These are phyloP conservation scores for Rhabdomys dilectus DNA, from an alignment of 2,113 vertebrate genomes.

Conservation along the genomic window DNA sequence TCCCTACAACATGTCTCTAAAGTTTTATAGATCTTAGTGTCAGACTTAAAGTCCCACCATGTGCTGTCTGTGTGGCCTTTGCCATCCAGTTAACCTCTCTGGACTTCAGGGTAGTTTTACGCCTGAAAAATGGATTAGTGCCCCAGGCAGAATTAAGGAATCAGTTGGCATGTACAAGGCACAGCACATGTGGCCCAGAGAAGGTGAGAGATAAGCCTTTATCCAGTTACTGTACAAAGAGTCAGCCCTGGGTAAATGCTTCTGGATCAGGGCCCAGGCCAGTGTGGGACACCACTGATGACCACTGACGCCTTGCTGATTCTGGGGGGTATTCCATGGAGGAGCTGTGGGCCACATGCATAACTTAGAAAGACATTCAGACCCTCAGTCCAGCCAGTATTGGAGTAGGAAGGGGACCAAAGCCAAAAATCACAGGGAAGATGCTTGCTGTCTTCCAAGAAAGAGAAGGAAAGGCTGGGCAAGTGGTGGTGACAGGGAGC, in stretches of 20 bases:
- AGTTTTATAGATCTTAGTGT: background rate
- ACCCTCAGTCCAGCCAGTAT: too few relatives aligned
- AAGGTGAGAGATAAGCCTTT: background rate
- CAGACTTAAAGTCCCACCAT: background rate
- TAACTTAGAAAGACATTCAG: background rate
- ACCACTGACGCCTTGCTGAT: background rate
- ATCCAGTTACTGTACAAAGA: background rate
- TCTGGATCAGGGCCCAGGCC: background rate
- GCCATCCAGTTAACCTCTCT: background rate
- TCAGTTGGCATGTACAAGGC: background rate
- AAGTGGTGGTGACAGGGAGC: background rate
- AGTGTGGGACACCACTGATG: too few relatives aligned
- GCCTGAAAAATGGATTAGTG: background rate
- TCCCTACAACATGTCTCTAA: fast-evolving
- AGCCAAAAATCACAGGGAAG: background rate
- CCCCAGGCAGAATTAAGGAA: background rate
- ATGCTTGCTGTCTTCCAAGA: background rate
- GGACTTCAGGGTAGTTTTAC: background rate
- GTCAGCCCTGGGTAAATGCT: background rate
- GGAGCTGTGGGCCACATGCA: background rate
- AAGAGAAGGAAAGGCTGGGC: background rate
- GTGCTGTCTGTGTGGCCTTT: background rate
- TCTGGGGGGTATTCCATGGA: background rate
- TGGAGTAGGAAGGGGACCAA: background rate
- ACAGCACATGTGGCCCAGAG: background rate